phyloP scores from a whole-genome alignment of 2,797 vertebrate genomes.

The Atherinosoma microstoma region DNA sequence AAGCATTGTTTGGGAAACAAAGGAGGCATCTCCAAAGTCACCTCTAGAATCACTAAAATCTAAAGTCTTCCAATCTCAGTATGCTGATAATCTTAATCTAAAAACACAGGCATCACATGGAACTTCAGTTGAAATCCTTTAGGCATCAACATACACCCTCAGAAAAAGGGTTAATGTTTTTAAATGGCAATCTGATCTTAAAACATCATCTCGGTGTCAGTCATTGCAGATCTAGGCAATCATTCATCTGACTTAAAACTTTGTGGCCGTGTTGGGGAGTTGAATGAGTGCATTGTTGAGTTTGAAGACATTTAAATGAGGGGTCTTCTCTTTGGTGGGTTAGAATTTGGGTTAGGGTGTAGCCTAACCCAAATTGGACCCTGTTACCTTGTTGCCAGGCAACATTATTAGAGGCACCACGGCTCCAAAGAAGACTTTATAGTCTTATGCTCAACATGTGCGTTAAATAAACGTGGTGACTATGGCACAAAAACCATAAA shows the following conservation, averaged over 20 bases:
- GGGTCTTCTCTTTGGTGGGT: not conserved
- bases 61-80: not conserved
- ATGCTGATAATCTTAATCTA: not conserved
- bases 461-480: too few species aligned
- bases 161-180: not conserved
- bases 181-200: not conserved
- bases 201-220: not conserved
- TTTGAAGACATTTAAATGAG: not conserved
- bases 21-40: not conserved
- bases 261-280: not conserved
- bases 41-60: too few species aligned
- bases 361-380: not conserved
- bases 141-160: not conserved
- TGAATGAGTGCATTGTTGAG: not conserved
- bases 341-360: not conserved
- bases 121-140: not conserved
- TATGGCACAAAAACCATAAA: too few species aligned
- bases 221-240: not conserved
- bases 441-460: not conserved
- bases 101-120: not conserved
- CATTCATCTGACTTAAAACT: not conserved
- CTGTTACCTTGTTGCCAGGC: not conserved
- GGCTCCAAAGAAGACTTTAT: not conserved
- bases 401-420: not conserved
- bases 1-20: not conserved